These are phyloP conservation scores for Lanistes nyassanus DNA, from an alignment of 1,140 invertebrate species.

Conservation along the genomic window DNA sequence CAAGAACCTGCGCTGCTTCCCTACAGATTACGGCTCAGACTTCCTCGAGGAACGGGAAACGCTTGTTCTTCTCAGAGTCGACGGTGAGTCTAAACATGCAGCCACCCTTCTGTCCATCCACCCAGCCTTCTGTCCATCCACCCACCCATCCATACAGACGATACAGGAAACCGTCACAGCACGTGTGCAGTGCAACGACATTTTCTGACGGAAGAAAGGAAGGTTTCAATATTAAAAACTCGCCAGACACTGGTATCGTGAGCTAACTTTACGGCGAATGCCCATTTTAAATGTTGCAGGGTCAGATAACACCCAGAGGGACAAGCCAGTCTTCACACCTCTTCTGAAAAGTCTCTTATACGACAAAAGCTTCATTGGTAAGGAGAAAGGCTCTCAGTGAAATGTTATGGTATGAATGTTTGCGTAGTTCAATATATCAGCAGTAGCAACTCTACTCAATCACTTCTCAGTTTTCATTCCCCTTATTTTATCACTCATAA, in stretches of 20 bases:
- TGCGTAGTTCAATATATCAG: no score
- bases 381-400: neutral
- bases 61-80: slow-evolving; percentile 38
- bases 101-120: neutral
- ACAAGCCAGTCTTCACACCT: slow-evolving; percentile 33
- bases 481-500: no score
- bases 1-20: slow-evolving; percentile 46
- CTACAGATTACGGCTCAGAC: slow-evolving; percentile 40
- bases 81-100: neutral
- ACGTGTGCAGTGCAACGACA: neutral
- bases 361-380: slow-evolving; percentile 36
- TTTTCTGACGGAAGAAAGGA: no score
- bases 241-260: no score
- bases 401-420: no score
- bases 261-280: neutral
- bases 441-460: no score
- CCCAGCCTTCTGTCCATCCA: neutral
- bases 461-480: no score
- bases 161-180: neutral
- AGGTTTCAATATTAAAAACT: no score
- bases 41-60: slow-evolving; percentile 46
- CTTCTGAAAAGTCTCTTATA: slow-evolving; percentile 27
- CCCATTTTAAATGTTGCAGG: neutral
- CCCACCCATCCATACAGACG: no score
- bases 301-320: slow-evolving; percentile 1